Evolutionary conservation across 37 sponge, comb jelly and placozoan species (phyloP).

Genomic region (Hormiphora californensis): DNA sequence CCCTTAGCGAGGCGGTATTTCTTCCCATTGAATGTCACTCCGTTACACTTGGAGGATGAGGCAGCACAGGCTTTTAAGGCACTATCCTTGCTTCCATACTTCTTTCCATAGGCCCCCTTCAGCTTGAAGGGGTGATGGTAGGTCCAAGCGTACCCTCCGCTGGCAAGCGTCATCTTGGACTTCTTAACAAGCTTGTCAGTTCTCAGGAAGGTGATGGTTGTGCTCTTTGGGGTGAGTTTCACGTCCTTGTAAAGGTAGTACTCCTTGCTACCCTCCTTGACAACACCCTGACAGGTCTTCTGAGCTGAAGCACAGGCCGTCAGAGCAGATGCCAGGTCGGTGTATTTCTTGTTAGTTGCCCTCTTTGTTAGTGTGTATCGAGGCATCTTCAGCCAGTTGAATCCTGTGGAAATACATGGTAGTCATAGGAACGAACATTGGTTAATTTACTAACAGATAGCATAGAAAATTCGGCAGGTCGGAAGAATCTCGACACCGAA

Average conservation of each 20-base stretch:
- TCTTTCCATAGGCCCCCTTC: not conserved
- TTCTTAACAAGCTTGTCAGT: not conserved
- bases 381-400: conserved; percentile 1
- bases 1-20: not conserved
- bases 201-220: not conserved
- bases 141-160: not conserved
- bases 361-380: not conserved
- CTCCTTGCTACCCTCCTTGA: not conserved
- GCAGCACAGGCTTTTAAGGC: not conserved
- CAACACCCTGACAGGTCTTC: not conserved
- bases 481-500: too few relatives aligned
- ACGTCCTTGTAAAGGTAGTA: not conserved
- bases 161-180: not conserved
- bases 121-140: not conserved
- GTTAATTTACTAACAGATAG: not conserved
- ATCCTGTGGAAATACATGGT: not conserved
- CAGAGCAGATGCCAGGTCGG: conserved; percentile 8
- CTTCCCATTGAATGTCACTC: not conserved
- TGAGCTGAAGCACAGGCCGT: not conserved
- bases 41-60: not conserved
- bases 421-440: not conserved
- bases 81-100: not conserved
- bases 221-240: not conserved
- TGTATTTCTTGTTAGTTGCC: not conserved
- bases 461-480: too few relatives aligned